phyloP scores from a whole-genome alignment of 92 coral and sea anemone species.

The Scolanthus callimorphus region DNA sequence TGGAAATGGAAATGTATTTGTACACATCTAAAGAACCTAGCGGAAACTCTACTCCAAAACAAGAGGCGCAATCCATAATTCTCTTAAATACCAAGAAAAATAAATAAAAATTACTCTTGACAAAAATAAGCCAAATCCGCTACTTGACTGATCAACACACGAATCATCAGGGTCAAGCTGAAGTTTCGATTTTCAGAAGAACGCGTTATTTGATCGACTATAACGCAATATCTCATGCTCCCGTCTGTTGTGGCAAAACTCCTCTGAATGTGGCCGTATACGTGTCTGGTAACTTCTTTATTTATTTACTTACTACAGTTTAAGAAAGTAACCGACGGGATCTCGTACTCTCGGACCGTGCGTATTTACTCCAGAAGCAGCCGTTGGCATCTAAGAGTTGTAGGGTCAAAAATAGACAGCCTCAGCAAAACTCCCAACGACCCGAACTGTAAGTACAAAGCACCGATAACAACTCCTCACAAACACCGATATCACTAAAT shows the following conservation, averaged over 20 bases:
- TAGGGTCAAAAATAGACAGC: neutral
- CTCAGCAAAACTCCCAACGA: neutral
- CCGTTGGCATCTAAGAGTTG: neutral
- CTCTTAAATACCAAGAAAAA: neutral
- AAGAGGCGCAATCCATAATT: neutral
- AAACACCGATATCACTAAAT: too few species aligned
- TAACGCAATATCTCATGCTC: too few species aligned
- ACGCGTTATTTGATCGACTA: neutral
- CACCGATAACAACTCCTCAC: too few species aligned
- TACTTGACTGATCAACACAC: neutral
- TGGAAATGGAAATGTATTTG: too few species aligned
- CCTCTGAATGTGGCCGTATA: neutral
- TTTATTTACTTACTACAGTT: neutral
- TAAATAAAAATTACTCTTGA: neutral
- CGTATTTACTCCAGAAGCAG: neutral
- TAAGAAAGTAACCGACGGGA: neutral
- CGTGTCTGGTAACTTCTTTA: neutral
- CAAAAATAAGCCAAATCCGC: neutral
- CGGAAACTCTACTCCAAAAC: neutral
- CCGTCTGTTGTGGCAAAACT: neutral
- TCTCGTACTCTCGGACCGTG: neutral
- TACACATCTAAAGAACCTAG: too few species aligned
- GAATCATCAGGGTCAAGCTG: neutral
- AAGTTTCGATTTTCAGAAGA: neutral
- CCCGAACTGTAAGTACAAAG: neutral